phyloP scores from a whole-genome alignment of 2,888 invertebrate genomes.

The Pegoplata infirma region DNA sequence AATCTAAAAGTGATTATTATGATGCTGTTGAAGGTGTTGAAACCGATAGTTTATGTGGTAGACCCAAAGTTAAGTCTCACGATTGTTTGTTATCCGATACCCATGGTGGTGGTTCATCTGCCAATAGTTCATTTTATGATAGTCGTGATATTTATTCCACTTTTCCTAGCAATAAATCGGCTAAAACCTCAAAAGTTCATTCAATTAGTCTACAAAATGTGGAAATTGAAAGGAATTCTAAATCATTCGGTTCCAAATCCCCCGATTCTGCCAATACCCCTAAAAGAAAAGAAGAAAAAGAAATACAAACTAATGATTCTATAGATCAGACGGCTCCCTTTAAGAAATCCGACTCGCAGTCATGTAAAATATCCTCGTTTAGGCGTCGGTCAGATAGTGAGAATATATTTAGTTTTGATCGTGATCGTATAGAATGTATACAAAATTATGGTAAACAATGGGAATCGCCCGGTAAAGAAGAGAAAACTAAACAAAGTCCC shows the following conservation, averaged over 20 bases:
- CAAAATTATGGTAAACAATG: slow-evolving; percentile 79
- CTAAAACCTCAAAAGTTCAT: slow-evolving; percentile 82
- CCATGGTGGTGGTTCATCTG: slow-evolving; percentile 70
- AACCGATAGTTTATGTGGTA: slow-evolving; percentile 67
- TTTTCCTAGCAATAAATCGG: slow-evolving; percentile 81
- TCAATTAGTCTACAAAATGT: slow-evolving; percentile 85
- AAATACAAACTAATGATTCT: slow-evolving; percentile 74
- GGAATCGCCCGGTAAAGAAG: slow-evolving; percentile 77
- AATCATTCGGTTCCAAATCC: slow-evolving; percentile 74
- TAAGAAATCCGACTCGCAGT: slow-evolving; percentile 71
- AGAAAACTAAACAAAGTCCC: slow-evolving; percentile 81
- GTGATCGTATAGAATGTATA: slow-evolving; percentile 86
- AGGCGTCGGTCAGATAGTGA: slow-evolving; percentile 84
- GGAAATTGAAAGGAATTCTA: slow-evolving; percentile 82
- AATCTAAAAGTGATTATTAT: slow-evolving; percentile 85
- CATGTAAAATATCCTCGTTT: slow-evolving; percentile 77
- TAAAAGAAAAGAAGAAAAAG: slow-evolving; percentile 73
- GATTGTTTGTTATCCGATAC: slow-evolving; percentile 81
- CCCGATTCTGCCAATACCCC: slow-evolving; percentile 73
- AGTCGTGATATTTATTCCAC: slow-evolving; percentile 82
- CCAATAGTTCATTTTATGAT: slow-evolving; percentile 79
- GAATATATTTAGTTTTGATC: slow-evolving; percentile 87
- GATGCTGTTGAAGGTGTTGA: slow-evolving; percentile 80
- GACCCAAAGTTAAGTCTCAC: slow-evolving; percentile 80
- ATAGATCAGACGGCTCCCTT: slow-evolving; percentile 72